A percentile compares a stretch with the other conserved stretches of the same genome.
phyloP scores from a whole-genome alignment of 1,140 invertebrate genomes.

The Ceratoteleas bidentatus region DNA sequence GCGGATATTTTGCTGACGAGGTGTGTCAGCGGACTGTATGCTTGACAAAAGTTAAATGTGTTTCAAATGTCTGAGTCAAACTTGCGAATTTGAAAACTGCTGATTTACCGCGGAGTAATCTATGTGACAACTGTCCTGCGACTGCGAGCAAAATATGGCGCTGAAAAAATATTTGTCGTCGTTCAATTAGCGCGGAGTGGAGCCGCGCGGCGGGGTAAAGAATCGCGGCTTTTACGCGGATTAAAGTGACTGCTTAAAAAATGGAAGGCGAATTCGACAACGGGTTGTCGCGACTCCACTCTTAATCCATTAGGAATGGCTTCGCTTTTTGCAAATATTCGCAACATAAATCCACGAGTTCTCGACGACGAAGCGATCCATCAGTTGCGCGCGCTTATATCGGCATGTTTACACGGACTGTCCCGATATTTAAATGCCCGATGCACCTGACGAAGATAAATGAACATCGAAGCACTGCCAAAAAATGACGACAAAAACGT shows the following conservation, averaged over 20 bases:
- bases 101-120: neutral
- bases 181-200: constrained; percentile 41
- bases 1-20: too few species aligned
- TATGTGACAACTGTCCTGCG: neutral
- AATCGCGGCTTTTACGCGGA: constrained; percentile 59
- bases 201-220: constrained; percentile 14
- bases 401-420: constrained; percentile 30
- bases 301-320: constrained; percentile 57
- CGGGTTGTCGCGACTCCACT: constrained; percentile 46
- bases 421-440: constrained; percentile 34
- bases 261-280: constrained; percentile 51
- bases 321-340: constrained; percentile 51
- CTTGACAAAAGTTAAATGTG: too few species aligned
- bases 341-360: constrained; percentile 39
- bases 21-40: too few species aligned
- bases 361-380: constrained; percentile 40
- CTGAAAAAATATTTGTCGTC: constrained; percentile 26
- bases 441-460: constrained; percentile 28
- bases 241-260: constrained; percentile 58
- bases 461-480: neutral
- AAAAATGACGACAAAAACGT: neutral
- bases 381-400: constrained; percentile 35
- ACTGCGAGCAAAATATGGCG: constrained; percentile 18
- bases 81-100: neutral
- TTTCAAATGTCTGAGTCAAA: too few species aligned